Evolutionary conservation across 2,888 invertebrate genomes (phyloP), one percentile per base, ranked within the genome.

Genomic region (Lordiphosa fenestrarum): DNA sequence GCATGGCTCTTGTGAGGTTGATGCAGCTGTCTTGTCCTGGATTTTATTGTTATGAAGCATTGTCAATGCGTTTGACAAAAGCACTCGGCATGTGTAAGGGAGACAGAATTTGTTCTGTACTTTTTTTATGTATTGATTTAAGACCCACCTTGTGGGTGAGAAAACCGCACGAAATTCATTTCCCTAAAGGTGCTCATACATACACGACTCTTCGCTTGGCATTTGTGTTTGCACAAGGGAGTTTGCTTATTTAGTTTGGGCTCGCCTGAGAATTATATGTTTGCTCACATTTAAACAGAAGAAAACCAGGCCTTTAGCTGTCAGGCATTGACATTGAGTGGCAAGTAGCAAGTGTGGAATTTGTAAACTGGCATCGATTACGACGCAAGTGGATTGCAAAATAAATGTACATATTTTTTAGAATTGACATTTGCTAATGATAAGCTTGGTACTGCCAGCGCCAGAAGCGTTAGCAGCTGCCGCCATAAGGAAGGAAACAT

Each of bases 21-120:
- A 30, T 48, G 39, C n/a, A 23, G 56, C 40, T 51, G 44, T 21
- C 40, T 58, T 63, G 52, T 41, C 39, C 42, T 19, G 25, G 40
- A 23, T 38, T 51, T 47, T 47, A 58, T 44, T 66, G 67, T 57
- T 73, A 58, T 73, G 60, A 62, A 62, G 73, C 60, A 68, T 81
- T 84, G 77, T 73, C 82, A 81, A 71, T 81, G 84, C 69, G 73
- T 61, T 71, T 71, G 84, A 73, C 77, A 78, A 84, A 81, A 84
- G 77, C 77, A 83, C 77, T 84, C 60, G 77, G 63, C 49, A 9
- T 37, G 23, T 13, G 48, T n/a, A 15, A 25, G 48, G 23, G 12
- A 21, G 13, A 25, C 36, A 6, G 23, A 19, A 40, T 50, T 64
- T 60, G 46, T 62, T 83, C 80, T 30, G 30, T 30, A 9, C 25